Percentiles rank a stretch among this genome's conserved stretches.
Conservation (phyloP, 2,888 invertebrate species). For the Trypoxylon attenuatum region DNA sequence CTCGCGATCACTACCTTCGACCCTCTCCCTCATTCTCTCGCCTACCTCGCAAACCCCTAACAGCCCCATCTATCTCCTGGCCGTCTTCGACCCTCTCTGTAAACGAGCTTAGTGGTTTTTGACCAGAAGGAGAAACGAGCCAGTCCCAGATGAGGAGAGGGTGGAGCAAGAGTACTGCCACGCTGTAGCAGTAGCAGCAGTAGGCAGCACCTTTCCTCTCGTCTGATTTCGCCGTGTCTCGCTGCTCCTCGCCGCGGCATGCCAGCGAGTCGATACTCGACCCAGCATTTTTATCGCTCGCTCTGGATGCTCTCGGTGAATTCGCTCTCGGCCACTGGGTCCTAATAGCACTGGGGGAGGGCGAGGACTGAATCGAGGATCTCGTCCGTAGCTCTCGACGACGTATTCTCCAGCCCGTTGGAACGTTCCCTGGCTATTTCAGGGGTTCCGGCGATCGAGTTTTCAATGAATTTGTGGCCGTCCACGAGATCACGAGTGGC, state of each 20-base stretch:
- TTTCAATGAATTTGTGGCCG: no score
- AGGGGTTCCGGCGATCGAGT: no score
- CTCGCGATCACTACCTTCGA: neutral
- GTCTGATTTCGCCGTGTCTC: neutral
- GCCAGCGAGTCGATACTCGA: constrained; percentile 38
- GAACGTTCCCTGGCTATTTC: no score
- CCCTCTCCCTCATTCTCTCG: neutral
- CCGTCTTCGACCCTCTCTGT: neutral
- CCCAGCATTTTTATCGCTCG: constrained; percentile 37
- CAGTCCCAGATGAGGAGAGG: no score
- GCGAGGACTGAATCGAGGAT: no score
- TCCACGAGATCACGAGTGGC: no score
- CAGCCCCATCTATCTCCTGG: no score
- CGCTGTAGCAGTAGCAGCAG: no score
- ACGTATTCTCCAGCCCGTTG: no score
- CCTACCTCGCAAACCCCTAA: neutral
- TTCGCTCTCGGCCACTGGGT: constrained; percentile 24
- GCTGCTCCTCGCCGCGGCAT: constrained; percentile 4
- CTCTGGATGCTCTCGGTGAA: constrained; percentile 25
- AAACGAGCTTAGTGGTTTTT: constrained; percentile 27
- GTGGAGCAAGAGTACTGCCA: no score
- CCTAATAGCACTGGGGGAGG: no score
- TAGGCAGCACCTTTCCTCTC: neutral
- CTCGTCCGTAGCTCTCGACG: no score
- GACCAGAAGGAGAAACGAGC: constrained; percentile 6